Evolutionary conservation across 1,140 invertebrate genomes (phyloP).

Genomic region (Daktulosphaira vitifoliae): DNA sequence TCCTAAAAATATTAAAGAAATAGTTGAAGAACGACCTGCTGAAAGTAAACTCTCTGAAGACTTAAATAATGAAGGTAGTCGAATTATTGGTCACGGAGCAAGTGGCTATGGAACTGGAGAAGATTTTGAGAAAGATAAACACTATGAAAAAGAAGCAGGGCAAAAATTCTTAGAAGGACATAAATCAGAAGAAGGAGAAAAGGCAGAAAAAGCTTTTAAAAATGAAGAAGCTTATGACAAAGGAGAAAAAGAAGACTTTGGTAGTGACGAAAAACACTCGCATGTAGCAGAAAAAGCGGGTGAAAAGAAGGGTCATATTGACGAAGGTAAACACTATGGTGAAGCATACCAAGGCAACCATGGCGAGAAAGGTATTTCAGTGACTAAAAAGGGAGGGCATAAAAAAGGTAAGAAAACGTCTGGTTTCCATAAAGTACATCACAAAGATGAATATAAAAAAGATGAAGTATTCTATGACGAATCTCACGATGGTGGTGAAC

Average conservation of each 20-base stretch:
- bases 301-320: constrained; percentile 40
- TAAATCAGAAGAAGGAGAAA: constrained; percentile 44
- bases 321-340: constrained; percentile 42
- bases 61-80: constrained; percentile 28
- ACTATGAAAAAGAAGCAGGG: constrained; percentile 38
- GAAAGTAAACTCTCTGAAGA: constrained; percentile 23
- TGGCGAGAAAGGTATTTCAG: constrained; percentile 36
- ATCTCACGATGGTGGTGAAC: constrained; percentile 53
- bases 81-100: constrained; percentile 6
- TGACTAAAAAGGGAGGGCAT: constrained; percentile 45
- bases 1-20: constrained; percentile 30
- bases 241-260: constrained; percentile 40
- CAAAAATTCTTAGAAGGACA: constrained; percentile 38
- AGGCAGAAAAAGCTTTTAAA: constrained; percentile 53
- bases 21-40: constrained; percentile 9
- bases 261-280: constrained; percentile 39
- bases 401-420: constrained; percentile 57
- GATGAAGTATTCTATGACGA: constrained; percentile 58
- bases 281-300: constrained; percentile 38
- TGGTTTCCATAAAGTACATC: constrained; percentile 55
- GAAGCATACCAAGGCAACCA: constrained; percentile 44
- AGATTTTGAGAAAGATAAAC: constrained; percentile 35
- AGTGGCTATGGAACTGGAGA: constrained; percentile 31
- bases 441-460: constrained; percentile 58
- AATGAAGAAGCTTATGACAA: constrained; percentile 45